These are phyloP conservation scores for Channa maculata DNA, from an alignment of 2,113 vertebrate species.

Conservation along the genomic window DNA sequence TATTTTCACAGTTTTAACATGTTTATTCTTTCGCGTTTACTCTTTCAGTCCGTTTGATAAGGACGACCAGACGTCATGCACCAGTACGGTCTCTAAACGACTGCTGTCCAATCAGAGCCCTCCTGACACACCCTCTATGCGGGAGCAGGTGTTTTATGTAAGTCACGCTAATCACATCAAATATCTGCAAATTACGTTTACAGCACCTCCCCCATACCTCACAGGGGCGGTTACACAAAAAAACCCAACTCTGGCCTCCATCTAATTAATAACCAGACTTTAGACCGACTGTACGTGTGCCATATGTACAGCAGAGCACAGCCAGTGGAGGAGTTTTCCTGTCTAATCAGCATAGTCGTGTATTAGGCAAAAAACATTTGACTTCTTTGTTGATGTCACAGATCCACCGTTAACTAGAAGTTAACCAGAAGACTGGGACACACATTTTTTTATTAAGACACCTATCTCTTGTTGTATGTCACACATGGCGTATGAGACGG, in stretches of 20 bases:
- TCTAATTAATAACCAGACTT: neutral
- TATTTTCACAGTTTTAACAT: too few relatives aligned
- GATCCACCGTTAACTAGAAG: too few relatives aligned
- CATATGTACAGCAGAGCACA: too few relatives aligned
- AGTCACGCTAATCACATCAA: conserved; percentile 75
- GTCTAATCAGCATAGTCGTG: too few relatives aligned
- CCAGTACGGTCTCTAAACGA: conserved; percentile 92
- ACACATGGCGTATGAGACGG: too few relatives aligned
- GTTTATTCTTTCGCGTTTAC: neutral
- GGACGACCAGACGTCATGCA: conserved; percentile 92
- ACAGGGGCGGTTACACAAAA: neutral
- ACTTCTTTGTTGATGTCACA: too few relatives aligned
- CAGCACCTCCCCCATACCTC: conserved; percentile 1
- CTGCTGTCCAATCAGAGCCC: conserved; percentile 98
- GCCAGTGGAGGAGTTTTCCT: too few relatives aligned
- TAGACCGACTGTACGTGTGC: neutral
- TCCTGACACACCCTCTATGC: conserved; percentile 95
- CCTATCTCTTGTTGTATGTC: too few relatives aligned
- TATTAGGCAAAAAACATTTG: too few relatives aligned
- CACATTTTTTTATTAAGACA: too few relatives aligned
- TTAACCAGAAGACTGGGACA: too few relatives aligned
- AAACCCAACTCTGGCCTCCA: neutral
- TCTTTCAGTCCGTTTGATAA: conserved; percentile 94
- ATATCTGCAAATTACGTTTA: conserved; percentile 4
- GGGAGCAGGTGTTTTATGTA: conserved; percentile 99